Conservation (phyloP, 2,113 vertebrate species). For the Cnemophilus loriae region DNA sequence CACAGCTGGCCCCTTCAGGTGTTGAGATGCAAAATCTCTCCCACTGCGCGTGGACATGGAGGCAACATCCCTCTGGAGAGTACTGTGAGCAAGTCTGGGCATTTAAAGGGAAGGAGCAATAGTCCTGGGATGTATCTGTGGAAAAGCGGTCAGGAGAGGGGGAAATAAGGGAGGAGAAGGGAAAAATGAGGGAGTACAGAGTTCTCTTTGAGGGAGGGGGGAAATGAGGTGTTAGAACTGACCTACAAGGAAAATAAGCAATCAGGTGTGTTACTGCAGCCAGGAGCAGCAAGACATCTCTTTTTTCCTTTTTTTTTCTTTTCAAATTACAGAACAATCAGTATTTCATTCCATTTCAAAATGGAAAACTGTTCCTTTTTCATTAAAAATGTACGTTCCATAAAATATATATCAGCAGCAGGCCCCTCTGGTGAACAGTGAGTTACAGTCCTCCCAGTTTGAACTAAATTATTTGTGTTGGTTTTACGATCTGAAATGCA, state of each 20-base stretch:
- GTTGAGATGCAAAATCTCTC: not conserved
- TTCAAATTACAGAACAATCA: conserved; percentile 35
- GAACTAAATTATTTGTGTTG: conserved; percentile 70
- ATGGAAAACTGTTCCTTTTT: conserved; percentile 49
- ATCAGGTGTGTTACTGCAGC: not conserved
- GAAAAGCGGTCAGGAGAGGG: not conserved
- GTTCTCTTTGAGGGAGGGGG: not conserved
- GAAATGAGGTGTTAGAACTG: not conserved
- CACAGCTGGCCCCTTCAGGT: not conserved
- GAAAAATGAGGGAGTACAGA: not conserved
- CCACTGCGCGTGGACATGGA: not conserved
- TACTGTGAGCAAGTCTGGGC: not conserved
- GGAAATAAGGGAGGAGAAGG: not conserved
- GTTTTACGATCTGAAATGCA: conserved; percentile 62
- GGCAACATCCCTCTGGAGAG: not conserved
- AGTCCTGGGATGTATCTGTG: not conserved
- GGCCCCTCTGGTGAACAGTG: conserved; percentile 51
- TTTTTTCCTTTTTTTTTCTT: not conserved
- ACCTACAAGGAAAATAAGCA: not conserved
- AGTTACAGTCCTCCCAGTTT: conserved; percentile 50
- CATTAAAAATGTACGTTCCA: conserved; percentile 69
- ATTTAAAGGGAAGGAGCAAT: not conserved
- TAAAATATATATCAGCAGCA: conserved; percentile 69
- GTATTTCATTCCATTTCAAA: conserved; percentile 58
- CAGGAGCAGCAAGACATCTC: not conserved